Percentiles rank a stretch among this genome's conserved stretches.
Evolutionary conservation across 2,888 invertebrate genomes (phyloP).

Genomic region (Noctua janthina): DNA sequence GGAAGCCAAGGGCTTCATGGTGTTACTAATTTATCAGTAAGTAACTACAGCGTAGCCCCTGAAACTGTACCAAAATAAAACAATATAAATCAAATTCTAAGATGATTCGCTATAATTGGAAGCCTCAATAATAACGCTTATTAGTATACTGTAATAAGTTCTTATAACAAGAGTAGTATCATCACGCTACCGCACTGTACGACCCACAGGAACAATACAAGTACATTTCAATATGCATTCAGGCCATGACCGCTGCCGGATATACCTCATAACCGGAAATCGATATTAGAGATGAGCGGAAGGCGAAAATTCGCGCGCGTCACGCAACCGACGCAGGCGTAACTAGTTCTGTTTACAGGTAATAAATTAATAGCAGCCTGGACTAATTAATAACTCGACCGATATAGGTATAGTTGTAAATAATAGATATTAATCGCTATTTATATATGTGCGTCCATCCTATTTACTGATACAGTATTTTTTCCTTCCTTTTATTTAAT

Average conservation of each 20-base stretch:
- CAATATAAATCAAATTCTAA: background rate
- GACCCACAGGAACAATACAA: constrained; percentile 48
- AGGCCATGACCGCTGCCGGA: constrained; percentile 71
- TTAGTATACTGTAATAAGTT: constrained; percentile 19
- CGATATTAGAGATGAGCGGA: constrained; percentile 83
- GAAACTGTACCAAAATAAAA: background rate
- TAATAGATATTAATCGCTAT: constrained; percentile 21
- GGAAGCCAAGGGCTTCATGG: constrained; percentile 1
- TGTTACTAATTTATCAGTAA: background rate
- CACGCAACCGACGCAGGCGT: constrained; percentile 76
- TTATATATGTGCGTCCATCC: constrained; percentile 9
- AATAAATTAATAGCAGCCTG: constrained; percentile 37
- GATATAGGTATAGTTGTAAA: constrained; percentile 1
- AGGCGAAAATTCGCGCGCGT: constrained; percentile 77
- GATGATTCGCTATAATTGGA: constrained; percentile 2
- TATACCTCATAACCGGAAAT: constrained; percentile 74
- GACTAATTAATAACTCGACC: constrained; percentile 26
- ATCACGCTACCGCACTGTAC: constrained; percentile 22
- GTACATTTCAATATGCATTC: constrained; percentile 63
- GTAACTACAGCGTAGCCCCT: background rate
- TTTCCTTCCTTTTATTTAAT: constrained; percentile 21
- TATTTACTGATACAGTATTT: constrained; percentile 9
- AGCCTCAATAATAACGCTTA: background rate
- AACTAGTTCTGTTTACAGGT: constrained; percentile 46
- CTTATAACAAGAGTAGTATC: background rate